A percentile compares a stretch with the other conserved stretches of the same genome.
Evolutionary conservation across 2,113 vertebrate species (phyloP).

Genomic region (Melanotaenia duboulayi): DNA sequence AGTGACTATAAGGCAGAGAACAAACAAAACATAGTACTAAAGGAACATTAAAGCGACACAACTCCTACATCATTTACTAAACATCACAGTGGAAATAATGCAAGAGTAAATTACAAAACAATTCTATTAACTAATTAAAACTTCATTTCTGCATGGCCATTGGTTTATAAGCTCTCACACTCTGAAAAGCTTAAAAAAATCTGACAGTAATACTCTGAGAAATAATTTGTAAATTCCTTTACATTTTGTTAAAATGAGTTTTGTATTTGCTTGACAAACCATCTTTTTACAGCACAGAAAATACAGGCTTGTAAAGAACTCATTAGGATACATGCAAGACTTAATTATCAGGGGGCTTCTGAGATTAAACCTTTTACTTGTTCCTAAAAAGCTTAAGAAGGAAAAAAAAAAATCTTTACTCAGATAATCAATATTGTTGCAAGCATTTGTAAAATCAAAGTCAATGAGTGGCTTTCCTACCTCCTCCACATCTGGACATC

Average conservation of each 20-base stretch:
- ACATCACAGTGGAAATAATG: background rate
- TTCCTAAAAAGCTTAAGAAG: slow-evolving; percentile 5
- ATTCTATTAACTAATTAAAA: background rate
- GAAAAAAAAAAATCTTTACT: slow-evolving; percentile 37
- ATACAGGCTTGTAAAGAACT: background rate
- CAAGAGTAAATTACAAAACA: background rate
- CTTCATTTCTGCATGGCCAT: background rate
- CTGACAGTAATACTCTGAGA: no score
- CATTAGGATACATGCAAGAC: background rate
- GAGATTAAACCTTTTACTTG: background rate
- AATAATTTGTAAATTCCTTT: no score
- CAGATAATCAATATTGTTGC: slow-evolving; percentile 30
- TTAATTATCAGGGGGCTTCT: background rate
- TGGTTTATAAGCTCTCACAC: background rate
- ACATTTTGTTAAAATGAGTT: no score
- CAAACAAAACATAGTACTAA: background rate
- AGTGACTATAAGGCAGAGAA: slow-evolving; percentile 84
- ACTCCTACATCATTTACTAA: background rate
- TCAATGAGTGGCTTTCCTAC: slow-evolving; percentile 65
- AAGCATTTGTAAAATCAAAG: slow-evolving; percentile 17
- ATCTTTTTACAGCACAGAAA: no score
- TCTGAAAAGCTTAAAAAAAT: no score
- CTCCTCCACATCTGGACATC: slow-evolving; percentile 99
- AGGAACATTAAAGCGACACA: background rate
- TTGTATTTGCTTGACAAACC: no score